phyloP scores from a whole-genome alignment of 1,140 invertebrate genomes.

The Phymorhynchus buccinoides region DNA sequence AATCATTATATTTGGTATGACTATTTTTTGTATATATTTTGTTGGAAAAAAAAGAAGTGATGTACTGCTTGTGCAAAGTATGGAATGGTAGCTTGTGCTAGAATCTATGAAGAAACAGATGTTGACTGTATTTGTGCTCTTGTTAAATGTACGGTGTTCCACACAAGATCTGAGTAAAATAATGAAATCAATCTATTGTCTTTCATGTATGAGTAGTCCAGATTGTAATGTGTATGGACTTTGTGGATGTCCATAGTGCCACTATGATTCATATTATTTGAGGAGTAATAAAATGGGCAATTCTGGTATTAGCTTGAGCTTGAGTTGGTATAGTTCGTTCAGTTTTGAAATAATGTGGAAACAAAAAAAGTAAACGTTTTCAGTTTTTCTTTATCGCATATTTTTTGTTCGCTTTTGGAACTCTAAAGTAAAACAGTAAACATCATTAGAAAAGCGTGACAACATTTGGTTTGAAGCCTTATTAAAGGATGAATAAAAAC shows the following conservation, averaged over 20 bases:
- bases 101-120: not conserved
- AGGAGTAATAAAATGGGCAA: not conserved
- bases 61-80: not conserved
- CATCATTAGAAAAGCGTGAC: no score
- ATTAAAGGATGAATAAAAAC: no score
- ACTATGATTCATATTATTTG: not conserved
- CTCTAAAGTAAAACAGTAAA: no score
- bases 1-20: no score
- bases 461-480: no score
- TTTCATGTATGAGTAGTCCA: not conserved
- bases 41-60: no score
- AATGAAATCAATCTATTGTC: not conserved
- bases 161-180: not conserved
- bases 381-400: not conserved
- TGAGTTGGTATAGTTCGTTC: no score
- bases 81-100: not conserved
- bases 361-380: not conserved
- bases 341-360: not conserved
- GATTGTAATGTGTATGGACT: no score
- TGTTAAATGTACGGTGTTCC: not conserved
- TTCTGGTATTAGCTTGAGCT: not conserved
- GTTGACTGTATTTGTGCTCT: not conserved
- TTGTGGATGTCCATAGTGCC: not conserved
- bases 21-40: not conserved
- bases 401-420: no score